phyloP scores from a whole-genome alignment of 1,140 invertebrate genomes.

The Babylonia areolata region DNA sequence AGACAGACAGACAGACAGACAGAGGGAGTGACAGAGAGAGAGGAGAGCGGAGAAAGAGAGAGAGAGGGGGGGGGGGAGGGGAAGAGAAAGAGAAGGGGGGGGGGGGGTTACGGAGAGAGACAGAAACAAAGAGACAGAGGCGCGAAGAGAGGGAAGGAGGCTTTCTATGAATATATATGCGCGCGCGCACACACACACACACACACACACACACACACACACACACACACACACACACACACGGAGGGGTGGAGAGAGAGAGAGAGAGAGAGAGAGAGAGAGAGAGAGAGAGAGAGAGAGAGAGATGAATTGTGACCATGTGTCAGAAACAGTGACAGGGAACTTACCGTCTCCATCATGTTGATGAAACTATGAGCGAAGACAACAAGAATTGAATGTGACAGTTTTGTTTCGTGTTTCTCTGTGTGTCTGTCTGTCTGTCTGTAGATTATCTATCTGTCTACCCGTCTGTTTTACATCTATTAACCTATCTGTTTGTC shows the following conservation, averaged over 20 bases:
- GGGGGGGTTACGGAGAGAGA: not conserved
- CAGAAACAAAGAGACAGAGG: not conserved
- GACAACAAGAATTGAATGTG: not conserved
- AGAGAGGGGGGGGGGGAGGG: not conserved
- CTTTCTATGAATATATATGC: not conserved
- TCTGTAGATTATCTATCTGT: no score
- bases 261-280: conserved; percentile 11
- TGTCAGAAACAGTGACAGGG: no score
- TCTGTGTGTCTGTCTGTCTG: no score
- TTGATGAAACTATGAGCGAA: not conserved
- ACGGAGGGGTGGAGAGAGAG: not conserved
- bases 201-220: not conserved
- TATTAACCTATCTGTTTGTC: no score
- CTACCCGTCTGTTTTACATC: no score
- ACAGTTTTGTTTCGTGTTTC: no score
- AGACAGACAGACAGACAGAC: conserved; percentile 33
- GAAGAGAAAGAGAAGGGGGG: not conserved
- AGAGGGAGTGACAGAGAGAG: conserved; percentile 26
- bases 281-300: not conserved
- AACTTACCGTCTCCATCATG: no score
- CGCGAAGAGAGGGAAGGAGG: not conserved
- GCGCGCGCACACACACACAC: not conserved
- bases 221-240: not conserved
- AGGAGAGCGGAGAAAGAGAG: not conserved
- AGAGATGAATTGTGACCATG: not conserved